Conservation (phyloP, 1,140 invertebrate genomes). For the Musca domestica region DNA sequence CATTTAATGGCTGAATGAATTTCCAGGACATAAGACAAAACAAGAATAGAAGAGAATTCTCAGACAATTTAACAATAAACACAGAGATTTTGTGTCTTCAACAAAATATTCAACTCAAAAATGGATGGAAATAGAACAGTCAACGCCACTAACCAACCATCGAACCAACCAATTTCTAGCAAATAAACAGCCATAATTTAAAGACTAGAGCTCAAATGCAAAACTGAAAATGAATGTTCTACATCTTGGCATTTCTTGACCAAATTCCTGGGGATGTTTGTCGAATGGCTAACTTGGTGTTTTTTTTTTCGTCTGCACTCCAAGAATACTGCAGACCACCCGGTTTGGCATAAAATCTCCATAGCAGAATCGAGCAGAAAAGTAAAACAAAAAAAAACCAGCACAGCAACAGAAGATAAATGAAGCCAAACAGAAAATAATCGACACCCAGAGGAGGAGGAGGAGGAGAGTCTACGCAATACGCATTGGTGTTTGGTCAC, state of each 20-base stretch:
- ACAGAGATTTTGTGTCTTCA: not conserved
- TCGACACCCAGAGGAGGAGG: not conserved
- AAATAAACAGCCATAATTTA: no score
- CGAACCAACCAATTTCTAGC: not conserved
- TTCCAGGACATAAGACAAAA: not conserved
- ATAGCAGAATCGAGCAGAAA: not conserved
- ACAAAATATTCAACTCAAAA: not conserved
- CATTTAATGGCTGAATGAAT: constrained; percentile 2
- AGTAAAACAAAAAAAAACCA: not conserved
- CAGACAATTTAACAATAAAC: constrained; percentile 19
- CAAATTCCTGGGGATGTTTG: no score
- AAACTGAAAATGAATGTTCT: no score
- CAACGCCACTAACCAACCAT: not conserved
- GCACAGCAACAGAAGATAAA: not conserved
- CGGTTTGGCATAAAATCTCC: not conserved
- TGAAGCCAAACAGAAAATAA: constrained; percentile 13
- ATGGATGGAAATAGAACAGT: not conserved
- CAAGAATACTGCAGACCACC: constrained; percentile 11
- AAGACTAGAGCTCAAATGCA: no score
- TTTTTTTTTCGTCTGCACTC: no score
- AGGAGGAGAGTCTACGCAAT: not conserved
- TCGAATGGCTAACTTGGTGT: no score
- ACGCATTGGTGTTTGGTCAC: no score
- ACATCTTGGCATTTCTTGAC: no score
- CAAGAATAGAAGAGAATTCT: not conserved